A percentile compares a stretch with the other conserved stretches of the same genome.
phyloP scores from a whole-genome alignment of 1,140 invertebrate genomes.

The Tetramorium parvispinum region DNA sequence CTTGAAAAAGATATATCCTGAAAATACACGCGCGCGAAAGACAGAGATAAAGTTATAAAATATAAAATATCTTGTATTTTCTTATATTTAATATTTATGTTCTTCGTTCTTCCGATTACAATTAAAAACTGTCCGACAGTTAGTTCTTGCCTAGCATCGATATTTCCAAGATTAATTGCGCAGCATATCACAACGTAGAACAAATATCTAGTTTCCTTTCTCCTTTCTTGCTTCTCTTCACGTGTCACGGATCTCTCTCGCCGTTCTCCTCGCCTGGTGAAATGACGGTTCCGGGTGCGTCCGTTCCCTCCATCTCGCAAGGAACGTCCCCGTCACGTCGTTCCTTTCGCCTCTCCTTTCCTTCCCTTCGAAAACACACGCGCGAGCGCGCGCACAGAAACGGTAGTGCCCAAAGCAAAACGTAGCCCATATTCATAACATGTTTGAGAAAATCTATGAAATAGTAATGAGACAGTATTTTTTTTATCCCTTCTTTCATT shows the following conservation, averaged over 20 bases:
- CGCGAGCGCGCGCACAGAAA: slow-evolving; percentile 8
- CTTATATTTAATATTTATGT: neutral
- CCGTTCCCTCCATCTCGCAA: slow-evolving; percentile 35
- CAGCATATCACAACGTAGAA: slow-evolving; percentile 25
- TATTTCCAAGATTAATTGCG: slow-evolving; percentile 46
- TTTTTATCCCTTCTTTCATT: slow-evolving; percentile 20
- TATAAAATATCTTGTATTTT: neutral
- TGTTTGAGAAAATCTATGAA: slow-evolving; percentile 9
- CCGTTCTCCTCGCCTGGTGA: slow-evolving; percentile 69
- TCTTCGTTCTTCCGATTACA: neutral
- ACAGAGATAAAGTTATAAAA: slow-evolving; percentile 1
- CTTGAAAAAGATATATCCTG: neutral
- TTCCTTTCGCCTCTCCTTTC: slow-evolving; percentile 64
- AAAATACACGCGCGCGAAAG: neutral
- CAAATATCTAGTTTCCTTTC: slow-evolving; percentile 62
- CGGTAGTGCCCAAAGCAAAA: slow-evolving; percentile 29
- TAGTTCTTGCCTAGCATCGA: neutral
- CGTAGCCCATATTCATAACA: slow-evolving; percentile 4
- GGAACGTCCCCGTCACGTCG: slow-evolving; percentile 12
- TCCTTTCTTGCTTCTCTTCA: slow-evolving; percentile 66
- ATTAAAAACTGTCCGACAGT: slow-evolving; percentile 15
- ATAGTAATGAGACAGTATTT: neutral
- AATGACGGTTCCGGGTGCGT: slow-evolving; percentile 72
- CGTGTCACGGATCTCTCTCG: slow-evolving; percentile 63
- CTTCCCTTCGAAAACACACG: slow-evolving; percentile 64